Base-by-base conservation (phyloP, 2,797 vertebrate genomes). In the Takifugu ocellatus region DNA sequence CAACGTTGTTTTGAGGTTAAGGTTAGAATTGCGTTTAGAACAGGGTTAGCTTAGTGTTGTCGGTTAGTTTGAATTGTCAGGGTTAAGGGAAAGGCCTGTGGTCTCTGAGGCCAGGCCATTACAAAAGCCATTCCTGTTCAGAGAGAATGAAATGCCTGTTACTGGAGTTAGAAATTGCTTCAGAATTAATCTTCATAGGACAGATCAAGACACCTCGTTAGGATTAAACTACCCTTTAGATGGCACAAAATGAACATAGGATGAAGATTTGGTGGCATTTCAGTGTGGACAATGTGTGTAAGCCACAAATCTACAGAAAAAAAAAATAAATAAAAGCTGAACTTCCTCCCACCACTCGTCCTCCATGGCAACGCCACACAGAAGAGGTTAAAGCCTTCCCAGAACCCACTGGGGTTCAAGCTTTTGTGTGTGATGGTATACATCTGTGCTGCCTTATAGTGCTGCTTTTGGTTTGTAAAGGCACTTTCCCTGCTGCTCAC, bases 331-430 rank as follows among this genome's bases (percentile, higher is more conserved):
- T 2, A 44, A 75, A 49, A 77, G 33, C 46, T 72, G 68, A 63
- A 70, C 75, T 81, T 87, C 83, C 84, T 83, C 73, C 65, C 76
- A 63, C 77, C 69, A 39, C 1, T 55, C 84, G 68, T 66, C 82
- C 75, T 46, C 44, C 16, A 68, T 29, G 53, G 78, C 75, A 87
- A 86, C 75, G 2, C 45, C 36, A 50, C 48, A 3, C 77, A 68
- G 80, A 84, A 74, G 73, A 77, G 74, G 79, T 76, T 75, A 75
- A 72, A 79, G 16, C 55, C 64, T 66, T 72, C 81, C 77, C 83
- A 85, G 65, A 79, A 84, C 75, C 17, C 74, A 36, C 14, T 52
- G 75, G 39, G 16, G 58, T 58, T 66, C 63, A 46, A 63, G 51
- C 60, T 55, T 46, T 55, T 53, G 15, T 4, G 25, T 4, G 27